A percentile compares a stretch with the other conserved stretches of the same genome.
Evolutionary conservation across 2,888 invertebrate species (phyloP).

Genomic region (Schrankia costaestrigalis): DNA sequence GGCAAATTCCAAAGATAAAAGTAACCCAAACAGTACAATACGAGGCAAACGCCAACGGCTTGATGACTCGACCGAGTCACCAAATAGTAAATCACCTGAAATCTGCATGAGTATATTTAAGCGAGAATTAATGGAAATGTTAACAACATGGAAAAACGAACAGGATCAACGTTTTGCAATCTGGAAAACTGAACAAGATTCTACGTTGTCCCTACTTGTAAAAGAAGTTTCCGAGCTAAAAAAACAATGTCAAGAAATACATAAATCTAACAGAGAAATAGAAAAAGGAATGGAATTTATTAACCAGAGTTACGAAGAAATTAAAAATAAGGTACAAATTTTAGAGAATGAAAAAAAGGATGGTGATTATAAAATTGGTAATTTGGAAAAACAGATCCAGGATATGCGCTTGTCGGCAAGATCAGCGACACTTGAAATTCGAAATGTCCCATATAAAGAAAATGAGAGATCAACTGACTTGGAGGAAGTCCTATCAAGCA

Average conservation of each 20-base stretch:
- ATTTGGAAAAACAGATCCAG: not conserved
- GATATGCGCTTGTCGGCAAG: not conserved
- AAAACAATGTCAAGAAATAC: not conserved
- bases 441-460: not conserved
- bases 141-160: constrained; percentile 1
- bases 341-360: constrained; percentile 1
- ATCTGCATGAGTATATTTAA: not conserved
- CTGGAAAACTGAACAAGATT: constrained; percentile 5
- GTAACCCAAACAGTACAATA: not conserved
- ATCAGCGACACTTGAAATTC: not conserved
- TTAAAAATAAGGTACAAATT: not conserved
- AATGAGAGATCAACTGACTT: not conserved
- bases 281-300: not conserved
- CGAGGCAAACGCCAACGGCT: constrained; percentile 1
- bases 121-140: not conserved
- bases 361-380: not conserved
- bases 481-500: not conserved
- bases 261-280: not conserved
- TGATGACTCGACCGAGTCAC: not conserved
- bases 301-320: not conserved
- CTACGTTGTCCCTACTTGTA: not conserved
- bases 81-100: not conserved
- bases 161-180: not conserved
- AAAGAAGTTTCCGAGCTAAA: constrained; percentile 1
- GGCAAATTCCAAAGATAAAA: not conserved